Evolutionary conservation across 2,888 invertebrate species (phyloP), one percentile per base, ranked within the genome.

Genomic region (Latrodectus hesperus): DNA sequence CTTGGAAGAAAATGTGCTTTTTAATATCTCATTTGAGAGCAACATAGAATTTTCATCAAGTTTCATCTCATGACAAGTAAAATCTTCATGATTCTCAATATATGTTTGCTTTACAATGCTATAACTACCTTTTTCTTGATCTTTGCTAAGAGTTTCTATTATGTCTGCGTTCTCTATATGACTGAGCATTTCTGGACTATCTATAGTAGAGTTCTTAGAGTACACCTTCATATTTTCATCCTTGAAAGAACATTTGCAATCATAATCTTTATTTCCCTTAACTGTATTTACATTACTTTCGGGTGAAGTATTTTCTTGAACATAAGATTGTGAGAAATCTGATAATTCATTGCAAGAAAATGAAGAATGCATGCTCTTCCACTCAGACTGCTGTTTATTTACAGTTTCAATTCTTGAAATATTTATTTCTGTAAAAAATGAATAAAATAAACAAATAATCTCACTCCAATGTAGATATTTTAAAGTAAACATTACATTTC

Each of bases 401-500:
- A 75, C 65, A 22, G 70, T 26, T 77, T 77, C 72, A 65, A 68
- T 67, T 26, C 55, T 67, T 51, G 76, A 67, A 67, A 53, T 68
- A 22, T 80, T 71, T 38, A n/a, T 67, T 55, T 87, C 86, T 87
- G 86, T 11, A 77, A 74, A 76, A 51, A 65, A 55, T 73, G 53
- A 52, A 26, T 64, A 38, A 38, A 14, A 53, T 55, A 65, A 68
- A 68, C 12, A 55, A 38, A 38, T 38, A 3, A 38, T 38, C 38
- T 38, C 0, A 38, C 2, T 38, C 38, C 4, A 38, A 38, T 38
- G 0, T 3, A 6, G 6, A 38, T 4, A 38, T 38, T 38, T 38
- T 38, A 38, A 6, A 38, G 6, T 38, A 38, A 38, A 38, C 4
- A 38, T 38, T 38, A 38, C 38, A 38, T 6, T 38, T 38, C 38